Percentiles rank a stretch among this genome's conserved stretches.
These are phyloP conservation scores for Subacronicta megacephala DNA, from an alignment of 2,888 invertebrate species.

Conservation along the genomic window DNA sequence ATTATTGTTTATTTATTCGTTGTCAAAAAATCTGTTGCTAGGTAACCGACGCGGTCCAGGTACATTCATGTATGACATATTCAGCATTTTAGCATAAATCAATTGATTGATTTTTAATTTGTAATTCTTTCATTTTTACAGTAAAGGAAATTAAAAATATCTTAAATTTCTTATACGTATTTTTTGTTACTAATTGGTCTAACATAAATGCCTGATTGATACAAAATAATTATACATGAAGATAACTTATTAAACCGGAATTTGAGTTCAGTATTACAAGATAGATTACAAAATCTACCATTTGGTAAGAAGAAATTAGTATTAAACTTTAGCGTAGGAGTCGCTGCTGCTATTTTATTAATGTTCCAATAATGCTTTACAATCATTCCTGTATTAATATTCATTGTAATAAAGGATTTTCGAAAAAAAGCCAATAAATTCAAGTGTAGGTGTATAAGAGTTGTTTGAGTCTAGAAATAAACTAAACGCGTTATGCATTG, in stretches of 20 bases:
- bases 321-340: background rate
- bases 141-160: fast-evolving
- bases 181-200: background rate
- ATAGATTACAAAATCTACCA: constrained; percentile 13
- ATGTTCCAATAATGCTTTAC: too few species aligned
- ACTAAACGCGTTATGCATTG: constrained; percentile 73
- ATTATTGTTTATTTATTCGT: constrained; percentile 57
- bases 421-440: too few species aligned
- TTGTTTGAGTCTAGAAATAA: constrained; percentile 45
- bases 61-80: background rate
- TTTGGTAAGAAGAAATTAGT: constrained; percentile 5
- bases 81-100: constrained; percentile 15
- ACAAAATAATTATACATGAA: too few species aligned
- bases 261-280: constrained; percentile 17
- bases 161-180: too few species aligned
- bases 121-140: background rate
- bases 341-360: too few species aligned
- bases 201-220: background rate
- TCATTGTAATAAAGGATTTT: too few species aligned
- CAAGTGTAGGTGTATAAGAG: background rate
- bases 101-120: background rate
- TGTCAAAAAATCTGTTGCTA: constrained; percentile 69
- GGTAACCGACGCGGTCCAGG: constrained; percentile 59
- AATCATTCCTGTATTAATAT: too few species aligned
- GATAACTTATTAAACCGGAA: constrained; percentile 15